Evolutionary conservation across 53 echinoderm and acorn worm genomes (phyloP).

Genomic region (Arbacia lixula): DNA sequence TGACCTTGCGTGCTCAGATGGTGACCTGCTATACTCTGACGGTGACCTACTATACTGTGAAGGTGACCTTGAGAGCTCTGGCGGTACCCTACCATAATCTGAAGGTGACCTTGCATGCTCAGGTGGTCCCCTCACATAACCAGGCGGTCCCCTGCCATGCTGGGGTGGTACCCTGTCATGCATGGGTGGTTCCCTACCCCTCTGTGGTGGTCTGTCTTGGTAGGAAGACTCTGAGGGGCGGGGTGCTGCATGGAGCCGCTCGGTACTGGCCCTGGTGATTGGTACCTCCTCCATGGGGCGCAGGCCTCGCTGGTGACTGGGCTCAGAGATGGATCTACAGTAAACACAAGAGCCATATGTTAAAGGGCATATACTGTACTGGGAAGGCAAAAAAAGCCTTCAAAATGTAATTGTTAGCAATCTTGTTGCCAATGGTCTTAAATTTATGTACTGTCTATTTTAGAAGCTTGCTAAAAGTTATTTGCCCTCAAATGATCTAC

Average conservation of each 20-base stretch:
- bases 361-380: too few relatives aligned
- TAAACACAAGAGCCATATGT: neutral
- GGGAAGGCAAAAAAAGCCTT: too few relatives aligned
- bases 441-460: too few relatives aligned
- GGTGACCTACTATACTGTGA: slow-evolving; percentile 26
- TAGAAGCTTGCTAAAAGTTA: too few relatives aligned
- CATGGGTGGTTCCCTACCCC: slow-evolving; percentile 52
- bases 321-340: slow-evolving; percentile 29
- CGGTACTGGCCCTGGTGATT: slow-evolving; percentile 19
- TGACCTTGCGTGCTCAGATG: slow-evolving; percentile 2
- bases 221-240: slow-evolving; percentile 28
- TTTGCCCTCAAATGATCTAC: too few relatives aligned
- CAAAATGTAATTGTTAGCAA: too few relatives aligned
- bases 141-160: slow-evolving; percentile 35
- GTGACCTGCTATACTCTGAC: slow-evolving; percentile 24
- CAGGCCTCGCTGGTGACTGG: slow-evolving; percentile 55
- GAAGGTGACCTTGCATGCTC: slow-evolving; percentile 7
- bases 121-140: slow-evolving; percentile 31
- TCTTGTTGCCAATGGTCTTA: too few relatives aligned
- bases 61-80: slow-evolving; percentile 2
- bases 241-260: slow-evolving; percentile 25
- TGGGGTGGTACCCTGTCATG: slow-evolving; percentile 33
- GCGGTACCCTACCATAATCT: slow-evolving; percentile 1
- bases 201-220: slow-evolving; percentile 24
- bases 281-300: slow-evolving; percentile 52